A percentile compares a stretch with the other conserved stretches of the same genome.
Conservation (phyloP, 2,888 invertebrate species). For the Cordylochernes scorpioides region DNA sequence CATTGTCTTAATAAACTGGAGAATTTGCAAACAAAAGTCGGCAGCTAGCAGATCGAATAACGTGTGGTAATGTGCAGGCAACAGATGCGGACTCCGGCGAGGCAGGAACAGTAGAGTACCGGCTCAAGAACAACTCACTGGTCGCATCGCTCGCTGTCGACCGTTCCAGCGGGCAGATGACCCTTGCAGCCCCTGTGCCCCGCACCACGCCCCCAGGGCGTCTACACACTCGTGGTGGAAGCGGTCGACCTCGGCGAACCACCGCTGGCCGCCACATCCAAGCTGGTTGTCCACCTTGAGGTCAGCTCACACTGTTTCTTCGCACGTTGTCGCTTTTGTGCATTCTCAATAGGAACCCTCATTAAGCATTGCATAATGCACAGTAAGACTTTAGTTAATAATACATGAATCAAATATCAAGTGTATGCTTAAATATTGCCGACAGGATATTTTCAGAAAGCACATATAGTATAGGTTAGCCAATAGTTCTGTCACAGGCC, state of each 20-base stretch:
- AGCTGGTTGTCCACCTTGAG: constrained; percentile 41
- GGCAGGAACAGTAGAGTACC: constrained; percentile 5
- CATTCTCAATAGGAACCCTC: too few relatives aligned
- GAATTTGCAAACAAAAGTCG: not conserved
- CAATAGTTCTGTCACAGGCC: too few relatives aligned
- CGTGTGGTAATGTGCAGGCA: not conserved
- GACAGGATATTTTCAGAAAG: too few relatives aligned
- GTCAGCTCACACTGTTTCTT: too few relatives aligned
- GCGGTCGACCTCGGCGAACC: constrained; percentile 42
- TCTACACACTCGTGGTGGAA: constrained; percentile 12
- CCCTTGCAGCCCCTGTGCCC: too few relatives aligned
- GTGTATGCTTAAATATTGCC: too few relatives aligned
- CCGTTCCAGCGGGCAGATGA: constrained; percentile 11
- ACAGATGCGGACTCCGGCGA: not conserved
- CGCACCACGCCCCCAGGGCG: constrained; percentile 6
- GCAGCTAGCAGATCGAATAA: not conserved
- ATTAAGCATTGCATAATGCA: too few relatives aligned
- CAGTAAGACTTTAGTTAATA: too few relatives aligned
- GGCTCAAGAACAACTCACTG: constrained; percentile 36
- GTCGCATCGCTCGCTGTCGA: constrained; percentile 22
- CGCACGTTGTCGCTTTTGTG: too few relatives aligned
- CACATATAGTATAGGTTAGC: too few relatives aligned
- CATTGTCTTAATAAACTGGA: not conserved
- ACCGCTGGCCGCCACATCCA: constrained; percentile 35
- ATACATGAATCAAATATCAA: too few relatives aligned